Percentiles rank a stretch among this genome's conserved stretches.
Conservation (phyloP, 2,113 vertebrate genomes). For the Phylloscopus trochilus region DNA sequence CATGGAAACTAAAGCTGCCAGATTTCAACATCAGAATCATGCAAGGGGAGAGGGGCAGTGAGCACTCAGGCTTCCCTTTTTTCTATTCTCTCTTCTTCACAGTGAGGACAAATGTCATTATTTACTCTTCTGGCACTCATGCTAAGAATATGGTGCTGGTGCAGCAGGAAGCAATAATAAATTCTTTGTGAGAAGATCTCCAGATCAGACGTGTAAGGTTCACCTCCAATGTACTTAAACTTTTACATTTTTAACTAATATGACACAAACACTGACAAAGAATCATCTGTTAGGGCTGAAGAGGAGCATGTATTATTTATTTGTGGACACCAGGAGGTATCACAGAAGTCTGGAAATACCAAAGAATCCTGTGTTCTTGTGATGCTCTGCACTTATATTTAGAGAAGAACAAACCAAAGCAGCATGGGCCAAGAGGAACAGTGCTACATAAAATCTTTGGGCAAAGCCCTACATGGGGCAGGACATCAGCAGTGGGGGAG, state of each 20-base stretch:
- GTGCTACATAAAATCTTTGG: not conserved
- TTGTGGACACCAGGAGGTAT: not conserved
- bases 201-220: not conserved
- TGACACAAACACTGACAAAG: not conserved
- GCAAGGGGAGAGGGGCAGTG: not conserved
- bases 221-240: not conserved
- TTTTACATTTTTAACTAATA: not conserved
- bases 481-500: not conserved
- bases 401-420: not conserved
- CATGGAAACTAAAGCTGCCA: constrained; percentile 9
- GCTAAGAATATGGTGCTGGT: not conserved
- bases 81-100: not conserved
- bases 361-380: not conserved
- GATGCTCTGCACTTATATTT: not conserved
- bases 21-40: constrained; percentile 5
- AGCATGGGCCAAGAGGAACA: not conserved
- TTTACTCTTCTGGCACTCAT: not conserved
- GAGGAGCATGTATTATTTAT: not conserved
- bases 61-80: not conserved
- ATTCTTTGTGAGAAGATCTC: not conserved
- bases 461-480: not conserved
- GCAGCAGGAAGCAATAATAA: not conserved
- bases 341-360: not conserved
- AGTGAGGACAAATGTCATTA: not conserved
- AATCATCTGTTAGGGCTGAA: not conserved